Conservation (phyloP, 2,797 vertebrate genomes). For the Xyrichtys novacula region DNA sequence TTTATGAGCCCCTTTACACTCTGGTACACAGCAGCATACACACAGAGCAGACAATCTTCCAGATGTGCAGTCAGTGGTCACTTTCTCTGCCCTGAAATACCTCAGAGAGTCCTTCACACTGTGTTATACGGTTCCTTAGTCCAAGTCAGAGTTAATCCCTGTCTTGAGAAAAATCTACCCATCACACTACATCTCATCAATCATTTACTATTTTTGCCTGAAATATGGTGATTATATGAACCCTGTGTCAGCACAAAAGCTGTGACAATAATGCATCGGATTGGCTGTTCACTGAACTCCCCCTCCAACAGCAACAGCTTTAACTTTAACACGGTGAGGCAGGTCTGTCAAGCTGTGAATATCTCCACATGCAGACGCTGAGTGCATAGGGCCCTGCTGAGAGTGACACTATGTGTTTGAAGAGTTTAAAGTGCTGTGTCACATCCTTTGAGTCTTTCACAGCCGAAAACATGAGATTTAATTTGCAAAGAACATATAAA, state of each 20-base stretch:
- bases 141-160: background rate
- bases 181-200: background rate
- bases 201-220: background rate
- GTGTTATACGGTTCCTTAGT: background rate
- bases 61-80: background rate
- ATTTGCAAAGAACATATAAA: background rate
- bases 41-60: background rate
- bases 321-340: background rate
- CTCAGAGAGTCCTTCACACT: background rate
- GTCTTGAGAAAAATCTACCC: background rate
- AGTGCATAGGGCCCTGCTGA: background rate
- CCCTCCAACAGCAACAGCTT: background rate
- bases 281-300: background rate
- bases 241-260: background rate
- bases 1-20: constrained; percentile 98
- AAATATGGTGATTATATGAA: constrained; percentile 1
- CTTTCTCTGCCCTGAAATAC: constrained; percentile 2
- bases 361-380: background rate
- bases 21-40: constrained; percentile 83
- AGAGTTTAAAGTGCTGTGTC: background rate
- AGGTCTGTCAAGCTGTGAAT: constrained; percentile 10
- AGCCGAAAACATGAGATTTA: background rate
- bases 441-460: background rate
- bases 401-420: background rate
- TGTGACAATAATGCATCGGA: background rate